Evolutionary conservation across 2,113 vertebrate genomes (phyloP), one percentile per base, ranked within the genome.

Genomic region (Plectropomus leopardus): DNA sequence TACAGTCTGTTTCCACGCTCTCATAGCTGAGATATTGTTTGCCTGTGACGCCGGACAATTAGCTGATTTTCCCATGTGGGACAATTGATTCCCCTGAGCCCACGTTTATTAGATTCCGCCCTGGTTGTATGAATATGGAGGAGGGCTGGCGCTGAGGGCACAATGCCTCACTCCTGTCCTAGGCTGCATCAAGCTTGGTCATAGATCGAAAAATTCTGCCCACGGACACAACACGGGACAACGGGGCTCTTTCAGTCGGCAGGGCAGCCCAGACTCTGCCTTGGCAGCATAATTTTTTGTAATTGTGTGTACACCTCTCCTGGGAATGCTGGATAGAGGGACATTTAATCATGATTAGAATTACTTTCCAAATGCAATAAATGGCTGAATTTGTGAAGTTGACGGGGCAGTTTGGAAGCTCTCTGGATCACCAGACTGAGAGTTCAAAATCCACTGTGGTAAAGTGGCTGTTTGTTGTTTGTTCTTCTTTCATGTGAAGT

Each of bases 81-180:
- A 90, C 90, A 89, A 91, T 78, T 32, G 72, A 72, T 71, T 85
- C 80, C 76, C 72, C 83, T 68, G 32, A 94, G 84, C 88, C 92
- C 7, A 88, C 89, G 64, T 90, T 87, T 80, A 90, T 92, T 88
- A 92, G 88, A 92, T 93, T 93, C 90, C 89, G 23, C 89, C 90
- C 80, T 76, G 74, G 71, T 85, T 73, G 80, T 84, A 94, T 94
- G 93, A 94, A 94, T 94, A 94, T 94, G 93, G 83, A 94, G 93
- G 72, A 92, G 87, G 59, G 68, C 54, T 34, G 69, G 76, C 34
- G 24, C 73, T 60, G 36, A 47, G 78, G 86, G 76, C 85, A 93
- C 92, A 93, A 92, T 88, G 90, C 83, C 76, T 77, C 34, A 36
- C 84, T 89, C 80, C 90, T 93, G 83, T 93, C 83, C 60, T 6